Conservation (phyloP, 2,797 vertebrate genomes). For the Pelobates cultripes region DNA sequence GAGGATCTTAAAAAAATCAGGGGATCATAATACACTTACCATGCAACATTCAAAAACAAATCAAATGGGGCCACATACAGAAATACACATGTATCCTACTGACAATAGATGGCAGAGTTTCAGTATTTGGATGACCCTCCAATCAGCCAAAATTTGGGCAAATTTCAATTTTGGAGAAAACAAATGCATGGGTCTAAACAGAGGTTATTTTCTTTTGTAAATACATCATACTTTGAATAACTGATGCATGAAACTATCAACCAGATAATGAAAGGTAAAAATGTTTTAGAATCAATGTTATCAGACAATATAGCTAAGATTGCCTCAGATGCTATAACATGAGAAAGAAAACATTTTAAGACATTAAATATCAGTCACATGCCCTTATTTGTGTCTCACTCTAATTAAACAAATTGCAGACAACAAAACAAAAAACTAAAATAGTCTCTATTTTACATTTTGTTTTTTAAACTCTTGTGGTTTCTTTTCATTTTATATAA, state of each 20-base stretch:
- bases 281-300: background rate
- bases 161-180: too few species aligned
- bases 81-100: too few species aligned
- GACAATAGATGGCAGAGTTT: too few species aligned
- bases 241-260: background rate
- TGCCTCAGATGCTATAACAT: background rate
- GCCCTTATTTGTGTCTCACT: background rate
- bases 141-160: too few species aligned
- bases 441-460: background rate
- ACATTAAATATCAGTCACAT: background rate
- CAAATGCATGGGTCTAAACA: background rate
- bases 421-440: background rate
- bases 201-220: background rate
- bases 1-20: too few species aligned
- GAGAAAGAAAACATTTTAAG: background rate
- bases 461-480: background rate
- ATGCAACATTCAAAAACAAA: too few species aligned
- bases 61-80: too few species aligned
- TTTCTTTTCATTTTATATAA: background rate
- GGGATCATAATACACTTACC: too few species aligned
- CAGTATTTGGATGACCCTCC: too few species aligned
- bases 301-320: background rate
- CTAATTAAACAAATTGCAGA: background rate
- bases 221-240: background rate
- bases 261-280: background rate